These are phyloP conservation scores for Lithophane ornitopus DNA, from an alignment of 2,888 invertebrate species.

Conservation along the genomic window DNA sequence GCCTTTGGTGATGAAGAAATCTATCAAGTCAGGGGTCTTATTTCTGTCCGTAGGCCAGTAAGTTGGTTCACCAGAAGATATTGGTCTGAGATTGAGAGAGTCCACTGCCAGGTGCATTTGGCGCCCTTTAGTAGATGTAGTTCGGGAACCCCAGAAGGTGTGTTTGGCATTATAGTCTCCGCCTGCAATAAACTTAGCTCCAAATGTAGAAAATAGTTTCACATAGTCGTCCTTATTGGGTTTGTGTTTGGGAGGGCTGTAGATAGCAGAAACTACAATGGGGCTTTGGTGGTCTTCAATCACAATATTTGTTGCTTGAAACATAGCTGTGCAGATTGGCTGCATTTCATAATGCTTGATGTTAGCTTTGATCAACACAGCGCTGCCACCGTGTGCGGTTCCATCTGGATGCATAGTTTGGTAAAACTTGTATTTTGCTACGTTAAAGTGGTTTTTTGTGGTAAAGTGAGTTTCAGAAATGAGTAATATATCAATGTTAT, in stretches of 20 bases:
- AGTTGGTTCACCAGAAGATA: background rate
- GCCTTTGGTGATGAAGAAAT: background rate
- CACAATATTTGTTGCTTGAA: too few relatives aligned
- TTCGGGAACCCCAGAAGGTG: background rate
- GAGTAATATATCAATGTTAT: too few relatives aligned
- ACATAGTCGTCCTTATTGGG: too few relatives aligned
- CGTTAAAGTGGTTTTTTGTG: background rate
- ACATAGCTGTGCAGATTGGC: too few relatives aligned
- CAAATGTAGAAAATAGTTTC: background rate
- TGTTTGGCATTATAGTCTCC: background rate
- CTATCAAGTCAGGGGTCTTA: background rate
- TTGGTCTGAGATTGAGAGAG: background rate
- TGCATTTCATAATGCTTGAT: too few relatives aligned
- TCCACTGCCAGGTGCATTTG: background rate
- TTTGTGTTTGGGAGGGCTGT: too few relatives aligned
- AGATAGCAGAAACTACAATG: too few relatives aligned
- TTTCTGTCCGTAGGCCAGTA: background rate
- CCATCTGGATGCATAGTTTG: background rate
- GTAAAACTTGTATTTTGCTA: background rate
- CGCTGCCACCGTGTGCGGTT: too few relatives aligned
- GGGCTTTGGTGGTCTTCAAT: too few relatives aligned
- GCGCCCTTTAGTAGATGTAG: background rate
- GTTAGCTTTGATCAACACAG: too few relatives aligned
- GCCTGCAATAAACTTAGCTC: background rate
- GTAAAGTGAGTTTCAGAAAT: too few relatives aligned